These are phyloP conservation scores for Oreamnos americanus DNA, from an alignment of 2,113 vertebrate genomes.

Conservation along the genomic window DNA sequence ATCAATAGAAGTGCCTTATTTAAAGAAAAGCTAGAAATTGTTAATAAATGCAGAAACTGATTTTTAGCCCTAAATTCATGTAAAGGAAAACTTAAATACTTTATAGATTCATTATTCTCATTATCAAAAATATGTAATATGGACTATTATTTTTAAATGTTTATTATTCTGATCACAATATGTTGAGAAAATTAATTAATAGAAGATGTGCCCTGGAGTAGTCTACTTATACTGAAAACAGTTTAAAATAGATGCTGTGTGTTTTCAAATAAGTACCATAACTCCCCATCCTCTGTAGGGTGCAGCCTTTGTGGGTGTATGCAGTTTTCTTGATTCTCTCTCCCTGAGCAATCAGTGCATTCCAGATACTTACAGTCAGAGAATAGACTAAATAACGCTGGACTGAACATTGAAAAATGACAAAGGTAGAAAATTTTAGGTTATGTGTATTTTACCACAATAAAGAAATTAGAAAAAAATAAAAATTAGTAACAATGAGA, in stretches of 20 bases:
- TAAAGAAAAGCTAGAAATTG: not conserved
- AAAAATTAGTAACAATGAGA: not conserved
- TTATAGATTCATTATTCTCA: not conserved
- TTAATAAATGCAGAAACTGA: not conserved
- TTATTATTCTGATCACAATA: not conserved
- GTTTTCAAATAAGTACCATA: not conserved
- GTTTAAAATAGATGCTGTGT: not conserved
- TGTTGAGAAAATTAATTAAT: not conserved
- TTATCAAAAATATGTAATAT: not conserved
- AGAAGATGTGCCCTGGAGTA: not conserved
- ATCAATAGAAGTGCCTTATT: not conserved
- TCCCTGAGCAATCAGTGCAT: not conserved
- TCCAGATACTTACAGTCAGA: not conserved
- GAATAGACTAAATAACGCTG: too few relatives aligned
- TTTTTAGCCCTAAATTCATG: not conserved
- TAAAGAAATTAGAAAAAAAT: not conserved
- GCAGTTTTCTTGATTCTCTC: not conserved
- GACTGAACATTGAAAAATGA: not conserved
- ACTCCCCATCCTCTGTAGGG: accelerated
- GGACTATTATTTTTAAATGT: not conserved
- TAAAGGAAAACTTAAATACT: not conserved
- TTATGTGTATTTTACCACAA: not conserved
- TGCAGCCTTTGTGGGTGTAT: too few relatives aligned
- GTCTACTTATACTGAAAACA: not conserved
- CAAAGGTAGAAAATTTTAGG: not conserved